A percentile compares a stretch with the other conserved stretches of the same genome.
Evolutionary conservation across 2,888 invertebrate genomes (phyloP).

Genomic region (Gonocerus acuteangulatus): DNA sequence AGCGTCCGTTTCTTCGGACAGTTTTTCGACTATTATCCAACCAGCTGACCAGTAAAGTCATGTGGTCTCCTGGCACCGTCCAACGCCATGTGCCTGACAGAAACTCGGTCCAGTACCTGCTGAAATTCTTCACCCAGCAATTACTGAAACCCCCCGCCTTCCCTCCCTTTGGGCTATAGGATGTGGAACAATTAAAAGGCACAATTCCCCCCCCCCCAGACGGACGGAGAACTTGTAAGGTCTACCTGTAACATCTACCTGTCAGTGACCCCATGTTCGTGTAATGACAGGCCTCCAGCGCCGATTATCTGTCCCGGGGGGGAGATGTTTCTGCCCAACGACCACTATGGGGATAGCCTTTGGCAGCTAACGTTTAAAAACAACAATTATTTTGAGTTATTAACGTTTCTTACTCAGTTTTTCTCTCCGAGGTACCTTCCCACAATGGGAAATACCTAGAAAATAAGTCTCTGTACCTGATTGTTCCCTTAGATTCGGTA

Average conservation of each 20-base stretch:
- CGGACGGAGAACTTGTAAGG: no score
- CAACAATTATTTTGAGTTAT: background rate
- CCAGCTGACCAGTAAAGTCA: background rate
- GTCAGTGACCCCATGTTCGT: constrained; percentile 2
- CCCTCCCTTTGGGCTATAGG: background rate
- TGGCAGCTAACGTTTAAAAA: background rate
- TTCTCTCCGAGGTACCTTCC: no score
- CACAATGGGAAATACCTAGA: no score
- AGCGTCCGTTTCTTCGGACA: background rate
- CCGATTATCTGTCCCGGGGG: constrained; percentile 4
- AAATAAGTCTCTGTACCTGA: no score
- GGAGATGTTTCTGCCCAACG: background rate
- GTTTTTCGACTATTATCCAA: background rate
- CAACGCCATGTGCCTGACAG: no score
- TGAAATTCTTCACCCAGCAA: no score
- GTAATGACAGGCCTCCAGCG: constrained; percentile 7
- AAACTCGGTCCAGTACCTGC: no score
- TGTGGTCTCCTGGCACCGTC: background rate
- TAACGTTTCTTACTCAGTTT: background rate
- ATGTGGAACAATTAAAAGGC: constrained; percentile 20
- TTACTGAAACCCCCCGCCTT: background rate
- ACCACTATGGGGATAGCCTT: no score
- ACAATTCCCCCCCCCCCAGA: background rate
- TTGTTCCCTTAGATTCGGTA: no score
- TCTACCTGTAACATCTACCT: constrained; percentile 4